These are phyloP conservation scores for Columba guinea DNA, from an alignment of 2,797 vertebrate species.

Conservation along the genomic window DNA sequence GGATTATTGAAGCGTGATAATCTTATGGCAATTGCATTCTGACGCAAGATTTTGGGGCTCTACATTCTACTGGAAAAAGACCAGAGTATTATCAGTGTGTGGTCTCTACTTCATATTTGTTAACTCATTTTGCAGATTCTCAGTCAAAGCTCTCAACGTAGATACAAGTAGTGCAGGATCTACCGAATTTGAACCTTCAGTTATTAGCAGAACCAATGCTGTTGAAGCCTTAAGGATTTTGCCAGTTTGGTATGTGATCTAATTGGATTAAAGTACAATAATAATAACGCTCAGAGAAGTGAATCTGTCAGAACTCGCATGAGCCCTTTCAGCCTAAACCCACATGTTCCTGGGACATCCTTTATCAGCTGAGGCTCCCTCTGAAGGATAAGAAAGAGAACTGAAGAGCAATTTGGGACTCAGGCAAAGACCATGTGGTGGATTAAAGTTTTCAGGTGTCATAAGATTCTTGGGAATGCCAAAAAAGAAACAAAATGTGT, in stretches of 20 bases:
- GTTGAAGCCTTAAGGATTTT: constrained; percentile 26
- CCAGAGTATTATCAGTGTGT: background rate
- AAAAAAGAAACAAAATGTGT: background rate
- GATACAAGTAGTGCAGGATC: background rate
- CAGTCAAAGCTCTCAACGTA: background rate
- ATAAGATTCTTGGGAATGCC: background rate
- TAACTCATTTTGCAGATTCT: background rate
- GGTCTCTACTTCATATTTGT: background rate
- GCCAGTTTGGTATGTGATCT: constrained; percentile 33
- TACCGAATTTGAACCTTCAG: constrained; percentile 34
- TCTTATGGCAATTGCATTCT: background rate
- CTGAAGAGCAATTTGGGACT: background rate
- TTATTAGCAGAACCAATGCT: background rate
- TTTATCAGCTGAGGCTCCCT: background rate
- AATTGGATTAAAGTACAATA: constrained; percentile 49
- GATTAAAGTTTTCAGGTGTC: constrained; percentile 29
- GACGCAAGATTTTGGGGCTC: background rate
- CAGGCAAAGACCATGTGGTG: constrained; percentile 6
- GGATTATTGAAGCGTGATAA: background rate
- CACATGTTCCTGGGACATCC: background rate
- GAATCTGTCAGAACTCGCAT: background rate
- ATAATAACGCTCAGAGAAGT: constrained; percentile 31
- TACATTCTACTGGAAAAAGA: background rate
- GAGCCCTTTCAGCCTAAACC: background rate
- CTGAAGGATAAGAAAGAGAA: background rate